Base-by-base conservation (phyloP, 1,140 invertebrate species). In the Eupeodes corollae region DNA sequence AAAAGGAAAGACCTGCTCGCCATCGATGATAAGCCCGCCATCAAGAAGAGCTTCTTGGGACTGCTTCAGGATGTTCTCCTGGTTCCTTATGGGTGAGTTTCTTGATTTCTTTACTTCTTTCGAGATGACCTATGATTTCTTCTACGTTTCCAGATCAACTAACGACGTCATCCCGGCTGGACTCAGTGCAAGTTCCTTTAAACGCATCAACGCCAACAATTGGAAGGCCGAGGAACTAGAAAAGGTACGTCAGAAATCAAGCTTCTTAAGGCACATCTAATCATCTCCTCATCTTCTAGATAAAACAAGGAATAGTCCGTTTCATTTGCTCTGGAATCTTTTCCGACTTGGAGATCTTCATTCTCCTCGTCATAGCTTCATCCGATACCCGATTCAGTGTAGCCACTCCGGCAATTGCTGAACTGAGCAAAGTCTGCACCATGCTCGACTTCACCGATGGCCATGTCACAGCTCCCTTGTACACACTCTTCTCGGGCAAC, bases 31-130 rank as follows among this genome's bases (percentile, higher is more conserved):
- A 73, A 74, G 61, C 58, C 60, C 2, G 46, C 14, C 8, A 58
- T 63, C 16, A 52, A 55, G 9, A 79, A 80, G 46, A 73, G 84
- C 50, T 75, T 94, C 16, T 64, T 88, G 11, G 79, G 81, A 49
- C 82, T 87, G 67, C 78, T 91, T 54, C 76, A 89, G 47, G 88
- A 94, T 71, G 73, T 92, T 21, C 63, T 95, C 3, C 66, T 94
- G 5, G 67, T 94, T 19, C 88, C 90, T 34, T 95, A 26, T 26
- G 21, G 21, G 21, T 26, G 8, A 26, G 21, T 26, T 26, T 26
- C 8, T 5, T 26, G 21, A 5, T 5, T 26, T 5, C 3, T 26
- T 26, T 26, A 26, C n/a, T n/a, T n/a, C n/a, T n/a, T n/a, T n/a
- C n/a, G n/a, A n/a, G n/a, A n/a, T n/a, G n/a, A n/a, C n/a, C n/a